Percentiles rank a stretch among this genome's conserved stretches.
phyloP scores from a whole-genome alignment of 2,888 invertebrate species.

The Chrysotoxum bicinctum region DNA sequence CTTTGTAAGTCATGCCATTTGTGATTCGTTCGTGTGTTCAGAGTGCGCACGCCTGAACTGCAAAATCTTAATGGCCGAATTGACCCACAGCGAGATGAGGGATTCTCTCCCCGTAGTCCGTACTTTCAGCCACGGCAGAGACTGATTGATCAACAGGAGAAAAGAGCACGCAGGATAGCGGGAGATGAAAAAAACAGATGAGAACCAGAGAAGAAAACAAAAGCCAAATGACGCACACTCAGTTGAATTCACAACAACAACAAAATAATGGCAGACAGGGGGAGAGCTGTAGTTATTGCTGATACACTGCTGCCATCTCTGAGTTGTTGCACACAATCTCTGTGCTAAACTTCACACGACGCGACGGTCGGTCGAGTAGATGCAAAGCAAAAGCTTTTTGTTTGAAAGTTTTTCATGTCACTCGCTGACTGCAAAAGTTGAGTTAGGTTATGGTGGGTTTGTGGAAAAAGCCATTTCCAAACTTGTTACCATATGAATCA shows the following conservation, averaged over 20 bases:
- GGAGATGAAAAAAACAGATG: constrained; percentile 20
- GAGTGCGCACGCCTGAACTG: constrained; percentile 69
- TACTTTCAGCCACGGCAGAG: neutral
- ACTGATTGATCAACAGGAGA: constrained; percentile 4
- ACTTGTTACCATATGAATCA: constrained; percentile 18
- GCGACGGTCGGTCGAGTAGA: neutral
- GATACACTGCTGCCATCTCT: constrained; percentile 72
- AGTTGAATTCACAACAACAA: constrained; percentile 30
- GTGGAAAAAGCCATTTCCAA: constrained; percentile 9
- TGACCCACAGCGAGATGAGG: constrained; percentile 62
- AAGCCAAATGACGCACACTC: constrained; percentile 62
- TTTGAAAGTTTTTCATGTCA: constrained; percentile 34
- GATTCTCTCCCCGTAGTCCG: neutral
- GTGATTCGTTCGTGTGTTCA: constrained; percentile 45
- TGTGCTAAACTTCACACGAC: constrained; percentile 56
- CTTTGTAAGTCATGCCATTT: constrained; percentile 60
- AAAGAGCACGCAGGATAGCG: constrained; percentile 35
- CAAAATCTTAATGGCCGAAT: constrained; percentile 72
- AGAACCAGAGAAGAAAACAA: constrained; percentile 19
- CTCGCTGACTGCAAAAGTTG: constrained; percentile 24
- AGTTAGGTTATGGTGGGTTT: constrained; percentile 61
- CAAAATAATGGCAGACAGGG: constrained; percentile 5
- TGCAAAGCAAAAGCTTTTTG: constrained; percentile 49
- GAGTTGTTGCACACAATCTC: constrained; percentile 67
- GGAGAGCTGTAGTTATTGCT: constrained; percentile 12